These are phyloP conservation scores for Panonychus citri DNA, from an alignment of 1,140 invertebrate species.

Conservation along the genomic window DNA sequence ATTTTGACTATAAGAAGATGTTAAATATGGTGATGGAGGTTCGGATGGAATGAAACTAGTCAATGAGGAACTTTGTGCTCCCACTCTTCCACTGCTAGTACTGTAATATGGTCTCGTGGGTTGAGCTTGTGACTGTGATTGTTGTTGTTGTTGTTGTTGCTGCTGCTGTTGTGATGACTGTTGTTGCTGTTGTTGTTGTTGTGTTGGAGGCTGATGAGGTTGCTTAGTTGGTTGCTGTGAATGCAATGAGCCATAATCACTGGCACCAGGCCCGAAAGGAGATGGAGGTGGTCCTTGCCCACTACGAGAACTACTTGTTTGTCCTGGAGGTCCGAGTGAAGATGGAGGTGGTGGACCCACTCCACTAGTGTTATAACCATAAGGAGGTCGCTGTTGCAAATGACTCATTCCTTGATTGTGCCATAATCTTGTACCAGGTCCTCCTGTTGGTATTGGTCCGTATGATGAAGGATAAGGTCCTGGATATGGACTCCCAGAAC, in stretches of 20 bases:
- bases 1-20: not conserved
- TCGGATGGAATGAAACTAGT: not conserved
- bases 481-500: not conserved
- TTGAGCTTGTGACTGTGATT: not conserved
- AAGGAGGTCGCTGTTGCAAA: slow-evolving; percentile 9
- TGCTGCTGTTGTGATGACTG: not conserved
- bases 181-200: not conserved
- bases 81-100: not conserved
- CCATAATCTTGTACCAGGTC: slow-evolving; percentile 5
- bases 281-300: not conserved
- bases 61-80: not conserved
- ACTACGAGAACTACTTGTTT: not conserved
- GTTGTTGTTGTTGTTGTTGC: not conserved
- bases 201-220: not conserved
- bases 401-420: slow-evolving; percentile 3
- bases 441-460: not conserved
- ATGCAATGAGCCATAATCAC: slow-evolving; percentile 5
- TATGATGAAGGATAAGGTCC: not conserved
- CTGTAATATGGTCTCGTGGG: not conserved
- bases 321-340: not conserved
- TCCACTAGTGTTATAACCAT: not conserved
- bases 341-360: not conserved
- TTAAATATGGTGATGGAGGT: not conserved
- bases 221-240: not conserved
- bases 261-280: not conserved